Evolutionary conservation across 2,888 invertebrate species (phyloP), one percentile per base, ranked within the genome.

Genomic region (Lingula anatina): DNA sequence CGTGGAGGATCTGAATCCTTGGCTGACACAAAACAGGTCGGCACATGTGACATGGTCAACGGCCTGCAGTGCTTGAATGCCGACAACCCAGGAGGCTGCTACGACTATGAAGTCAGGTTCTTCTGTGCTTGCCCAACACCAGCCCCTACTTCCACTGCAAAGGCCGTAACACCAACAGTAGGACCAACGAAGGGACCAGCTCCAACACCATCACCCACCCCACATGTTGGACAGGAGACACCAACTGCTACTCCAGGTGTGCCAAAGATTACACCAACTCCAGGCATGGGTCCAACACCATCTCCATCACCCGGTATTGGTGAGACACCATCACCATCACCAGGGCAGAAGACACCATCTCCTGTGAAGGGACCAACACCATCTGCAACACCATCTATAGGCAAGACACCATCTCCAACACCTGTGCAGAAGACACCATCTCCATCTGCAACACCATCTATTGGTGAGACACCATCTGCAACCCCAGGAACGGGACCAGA

Each of bases 41-140:
- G 46, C 25, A 46, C 48, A 12, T 65, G 65, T 43, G 55, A 60
- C 45, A 68, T 89, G 51, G 84, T 86, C 60, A 79, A 81, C 9
- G 90, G 90, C 0, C 78, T 90, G 0, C 73, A 83, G 3, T 90
- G 90, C 67, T 77, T 72, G 50, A 75, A 64, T 27, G 15, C 28
- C 15, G 52, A 48, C 4, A 50, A 57, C 20, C 21, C 20, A 3
- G 42, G 20, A 12, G n/a, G 12, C 7, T 65, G 65, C 44, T 49
- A 51, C 20, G 64, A 65, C 46, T 65, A 65, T 47, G 57, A 64
- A 57, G 56, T 65, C n/a, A 31, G 62, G 39, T 65, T 62, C 46
- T 65, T 50, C 49, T 65, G 63, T 43, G 75, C 80, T 44, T 87
- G 87, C 66, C 75, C n/a, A 18, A 31, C 31, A 9, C 31, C 31